Evolutionary conservation across 2,797 vertebrate species (phyloP), one percentile per base, ranked within the genome.

Genomic region (Sarcophilus harrisii): DNA sequence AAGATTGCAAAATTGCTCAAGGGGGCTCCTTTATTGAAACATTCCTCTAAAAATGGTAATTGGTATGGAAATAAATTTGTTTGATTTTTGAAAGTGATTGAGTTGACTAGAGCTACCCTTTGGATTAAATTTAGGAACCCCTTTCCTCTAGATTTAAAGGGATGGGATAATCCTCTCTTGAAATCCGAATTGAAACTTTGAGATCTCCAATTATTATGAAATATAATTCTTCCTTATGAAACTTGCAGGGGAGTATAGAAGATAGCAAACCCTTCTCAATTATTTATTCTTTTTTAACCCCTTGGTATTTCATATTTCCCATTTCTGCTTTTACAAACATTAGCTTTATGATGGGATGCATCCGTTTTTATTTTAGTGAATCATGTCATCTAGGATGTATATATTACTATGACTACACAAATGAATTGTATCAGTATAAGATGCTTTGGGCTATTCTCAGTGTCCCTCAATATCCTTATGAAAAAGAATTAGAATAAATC

Each of bases 321-420:
- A n/a, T 92, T 92, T 96, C 58, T 96, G 59, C 58, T 95, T 95
- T 95, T 59, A 93, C 59, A 94, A 95, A 91, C 73, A 93, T 93
- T 93, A 62, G 32, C 90, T 97, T 95, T 95, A 38, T 38, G 38
- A 94, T 57, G 93, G 58, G 10, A 87, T 91, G 49, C 93, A n/a
- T 93, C 95, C 95, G 14, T 92, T 97, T 96, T 95, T 97, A 93
- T 96, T 95, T 87, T 93, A 90, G 60, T 91, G 54, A 66, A 58
- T 92, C 95, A 62, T 49, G n/a, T 87, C 52, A 94, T 45, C 66
- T 18, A 94, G 94, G 90, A 92, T 28, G 55, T 91, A 90, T 92
- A 95, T 89, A 91, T 92, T 57, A 92, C 57, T 32, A 66, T 93
- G 54, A 49, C 57, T 95, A 18, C 13, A 13, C 73, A 81, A 91